Evolutionary conservation across 2,113 vertebrate genomes (phyloP).

Genomic region (Etheostoma cragini): DNA sequence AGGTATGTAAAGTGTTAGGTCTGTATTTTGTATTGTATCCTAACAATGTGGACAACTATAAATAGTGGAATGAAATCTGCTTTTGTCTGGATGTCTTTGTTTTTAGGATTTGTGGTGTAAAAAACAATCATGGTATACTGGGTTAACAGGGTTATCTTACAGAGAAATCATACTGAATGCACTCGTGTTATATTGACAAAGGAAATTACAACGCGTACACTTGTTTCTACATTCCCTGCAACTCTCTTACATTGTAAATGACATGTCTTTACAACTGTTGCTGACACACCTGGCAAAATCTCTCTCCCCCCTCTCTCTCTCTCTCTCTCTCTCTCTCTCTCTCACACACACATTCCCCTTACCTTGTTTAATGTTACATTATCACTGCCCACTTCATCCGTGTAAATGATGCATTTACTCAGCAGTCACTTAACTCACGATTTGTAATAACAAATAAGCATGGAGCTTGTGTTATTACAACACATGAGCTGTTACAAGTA

Average conservation of each 20-base stretch:
- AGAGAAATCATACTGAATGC: background rate
- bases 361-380: background rate
- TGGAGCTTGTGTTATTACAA: too few relatives aligned
- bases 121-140: background rate
- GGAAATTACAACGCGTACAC: background rate
- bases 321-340: too few relatives aligned
- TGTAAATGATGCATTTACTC: background rate
- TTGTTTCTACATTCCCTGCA: background rate
- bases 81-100: slow-evolving; percentile 16
- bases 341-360: background rate
- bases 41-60: slow-evolving; percentile 51
- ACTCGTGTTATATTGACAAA: background rate
- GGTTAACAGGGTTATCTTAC: background rate
- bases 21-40: slow-evolving; percentile 72
- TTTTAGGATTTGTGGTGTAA: background rate
- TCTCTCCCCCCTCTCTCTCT: too few relatives aligned
- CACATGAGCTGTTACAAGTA: slow-evolving; percentile 26
- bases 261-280: slow-evolving; percentile 11
- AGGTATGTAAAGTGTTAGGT: slow-evolving; percentile 51
- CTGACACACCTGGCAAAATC: background rate
- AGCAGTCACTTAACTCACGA: slow-evolving; percentile 3
- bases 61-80: slow-evolving; percentile 42
- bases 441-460: too few relatives aligned
- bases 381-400: background rate
- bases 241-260: background rate